Conservation (phyloP, 30 jellyfish, hydroid and myxozoan species). For the Aurelia aurita region DNA sequence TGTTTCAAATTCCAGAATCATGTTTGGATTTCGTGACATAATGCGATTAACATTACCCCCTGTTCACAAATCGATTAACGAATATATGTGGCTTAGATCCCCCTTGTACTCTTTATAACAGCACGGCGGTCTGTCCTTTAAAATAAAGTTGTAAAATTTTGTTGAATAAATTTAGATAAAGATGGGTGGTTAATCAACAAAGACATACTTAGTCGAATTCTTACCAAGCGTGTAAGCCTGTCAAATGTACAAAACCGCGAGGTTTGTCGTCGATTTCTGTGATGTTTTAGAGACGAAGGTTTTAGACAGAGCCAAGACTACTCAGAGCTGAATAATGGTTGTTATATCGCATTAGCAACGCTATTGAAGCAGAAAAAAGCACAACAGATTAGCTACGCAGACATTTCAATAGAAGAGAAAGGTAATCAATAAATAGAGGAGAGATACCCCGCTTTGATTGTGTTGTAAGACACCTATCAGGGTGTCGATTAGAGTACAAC, state of each 20-base stretch:
- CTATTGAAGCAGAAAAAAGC: slow-evolving; percentile 16
- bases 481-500: slow-evolving; percentile 32
- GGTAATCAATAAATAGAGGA: neutral
- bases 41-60: no score
- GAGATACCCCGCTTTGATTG: slow-evolving; percentile 66
- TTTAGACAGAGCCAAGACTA: neutral
- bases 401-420: slow-evolving; percentile 36
- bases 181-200: slow-evolving; percentile 8
- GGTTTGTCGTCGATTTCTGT: neutral
- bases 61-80: no score
- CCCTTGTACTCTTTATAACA: no score
- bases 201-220: slow-evolving; percentile 20
- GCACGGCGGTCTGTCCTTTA: slow-evolving; percentile 30
- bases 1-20: no score
- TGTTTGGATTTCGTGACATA: no score
- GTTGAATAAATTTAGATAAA: slow-evolving; percentile 4
- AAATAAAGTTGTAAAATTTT: slow-evolving; percentile 40
- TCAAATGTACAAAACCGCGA: slow-evolving; percentile 55
- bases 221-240: slow-evolving; percentile 71
- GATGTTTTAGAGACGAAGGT: neutral
- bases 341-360: slow-evolving; percentile 36
- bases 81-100: no score
- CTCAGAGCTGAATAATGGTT: neutral
- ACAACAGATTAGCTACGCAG: slow-evolving; percentile 10
- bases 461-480: slow-evolving; percentile 40